Percentiles rank a stretch among this genome's conserved stretches.
These are phyloP conservation scores for Onchidella celtica DNA, from an alignment of 2,888 invertebrate species.

Conservation along the genomic window DNA sequence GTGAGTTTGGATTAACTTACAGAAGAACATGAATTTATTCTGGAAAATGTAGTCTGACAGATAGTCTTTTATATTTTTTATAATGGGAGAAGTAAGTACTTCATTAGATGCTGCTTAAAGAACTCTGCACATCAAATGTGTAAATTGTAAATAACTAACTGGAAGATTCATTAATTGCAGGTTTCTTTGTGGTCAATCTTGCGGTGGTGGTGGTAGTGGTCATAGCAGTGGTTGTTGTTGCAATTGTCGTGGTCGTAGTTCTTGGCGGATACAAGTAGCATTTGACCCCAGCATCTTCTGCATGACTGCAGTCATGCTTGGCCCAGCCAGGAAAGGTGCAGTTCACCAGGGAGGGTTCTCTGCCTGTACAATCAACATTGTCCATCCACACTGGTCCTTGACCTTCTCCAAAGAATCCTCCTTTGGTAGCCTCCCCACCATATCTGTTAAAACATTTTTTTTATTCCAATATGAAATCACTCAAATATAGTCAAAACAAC, in stretches of 20 bases:
- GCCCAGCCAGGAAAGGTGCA: constrained; percentile 87
- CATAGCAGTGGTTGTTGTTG: constrained; percentile 29
- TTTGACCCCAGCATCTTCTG: constrained; percentile 86
- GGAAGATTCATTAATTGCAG: no score
- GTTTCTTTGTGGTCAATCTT: background rate
- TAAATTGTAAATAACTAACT: no score
- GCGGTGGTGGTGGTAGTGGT: constrained; percentile 10
- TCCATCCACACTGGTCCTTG: constrained; percentile 71
- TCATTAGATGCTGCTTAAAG: no score
- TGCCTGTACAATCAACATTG: constrained; percentile 84
- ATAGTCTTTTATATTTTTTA: no score
- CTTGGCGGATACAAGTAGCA: constrained; percentile 52
- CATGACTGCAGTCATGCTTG: constrained; percentile 87
- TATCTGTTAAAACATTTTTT: constrained; percentile 20
- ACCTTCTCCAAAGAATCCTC: constrained; percentile 53
- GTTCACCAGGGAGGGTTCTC: constrained; percentile 81
- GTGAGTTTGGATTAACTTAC: no score
- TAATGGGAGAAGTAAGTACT: no score
- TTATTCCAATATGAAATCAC: no score
- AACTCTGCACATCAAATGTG: no score
- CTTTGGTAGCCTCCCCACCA: constrained; percentile 41
- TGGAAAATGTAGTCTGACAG: no score
- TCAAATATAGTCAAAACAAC: no score
- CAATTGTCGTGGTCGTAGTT: constrained; percentile 17
- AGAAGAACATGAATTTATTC: no score